A percentile compares a stretch with the other conserved stretches of the same genome.
Conservation (phyloP, 2,888 invertebrate genomes). For the Bimastos eiseni region DNA sequence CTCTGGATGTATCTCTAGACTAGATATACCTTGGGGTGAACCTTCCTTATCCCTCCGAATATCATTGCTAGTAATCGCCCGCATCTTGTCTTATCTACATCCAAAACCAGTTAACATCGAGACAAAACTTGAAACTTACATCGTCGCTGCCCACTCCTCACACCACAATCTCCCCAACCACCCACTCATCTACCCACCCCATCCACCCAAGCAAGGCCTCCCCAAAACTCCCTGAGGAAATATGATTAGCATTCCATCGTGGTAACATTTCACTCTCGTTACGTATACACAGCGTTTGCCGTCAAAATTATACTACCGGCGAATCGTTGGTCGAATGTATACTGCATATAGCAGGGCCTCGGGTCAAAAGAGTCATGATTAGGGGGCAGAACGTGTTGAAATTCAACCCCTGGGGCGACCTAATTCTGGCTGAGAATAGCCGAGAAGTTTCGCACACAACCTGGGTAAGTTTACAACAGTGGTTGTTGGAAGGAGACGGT, state of each 20-base stretch:
- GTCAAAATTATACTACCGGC: neutral
- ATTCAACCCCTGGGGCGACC: neutral
- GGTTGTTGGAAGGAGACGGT: neutral
- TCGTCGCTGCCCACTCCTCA: neutral
- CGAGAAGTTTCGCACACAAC: constrained; percentile 2
- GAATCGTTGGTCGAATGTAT: neutral
- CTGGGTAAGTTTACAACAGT: neutral
- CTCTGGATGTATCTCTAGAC: neutral
- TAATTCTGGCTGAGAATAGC: neutral
- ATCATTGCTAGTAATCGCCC: neutral
- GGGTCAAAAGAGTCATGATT: neutral
- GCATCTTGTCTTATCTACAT: neutral
- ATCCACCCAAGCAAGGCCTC: neutral
- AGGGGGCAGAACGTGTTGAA: constrained; percentile 5
- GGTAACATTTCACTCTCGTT: neutral
- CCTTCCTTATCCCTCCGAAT: neutral
- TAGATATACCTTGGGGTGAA: neutral
- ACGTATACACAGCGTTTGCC: neutral
- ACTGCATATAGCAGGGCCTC: neutral
- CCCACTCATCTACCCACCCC: neutral
- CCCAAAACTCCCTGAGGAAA: neutral
- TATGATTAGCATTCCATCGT: constrained; percentile 13
- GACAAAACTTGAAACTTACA: neutral
- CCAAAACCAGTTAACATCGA: neutral
- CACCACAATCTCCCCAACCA: neutral